A percentile compares a stretch with the other conserved stretches of the same genome.
Conservation (phyloP, 2,113 vertebrate species). For the Lepus timidus region DNA sequence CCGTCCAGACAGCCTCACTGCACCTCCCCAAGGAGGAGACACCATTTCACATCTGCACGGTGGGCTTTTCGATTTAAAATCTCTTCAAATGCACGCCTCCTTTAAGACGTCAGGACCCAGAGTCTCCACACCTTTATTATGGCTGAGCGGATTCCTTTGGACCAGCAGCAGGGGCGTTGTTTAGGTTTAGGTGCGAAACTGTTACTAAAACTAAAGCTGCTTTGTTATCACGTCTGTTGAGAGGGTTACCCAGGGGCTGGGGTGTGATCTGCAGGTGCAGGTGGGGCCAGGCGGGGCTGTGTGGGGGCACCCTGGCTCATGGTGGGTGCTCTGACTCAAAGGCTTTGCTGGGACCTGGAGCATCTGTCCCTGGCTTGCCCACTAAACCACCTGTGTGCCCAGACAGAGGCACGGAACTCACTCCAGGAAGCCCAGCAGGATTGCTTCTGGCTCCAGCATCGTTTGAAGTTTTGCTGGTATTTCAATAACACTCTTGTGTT, state of each 20-base stretch:
- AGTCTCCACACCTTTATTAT: constrained; percentile 65
- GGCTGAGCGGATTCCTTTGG: constrained; percentile 65
- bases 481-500: not conserved
- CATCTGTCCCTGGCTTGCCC: not conserved
- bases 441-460: not conserved
- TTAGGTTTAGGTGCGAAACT: constrained; percentile 74
- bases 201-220: constrained; percentile 54
- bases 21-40: not conserved
- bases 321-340: not conserved
- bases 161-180: constrained; percentile 45
- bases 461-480: not conserved
- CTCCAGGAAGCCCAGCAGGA: not conserved
- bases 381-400: not conserved
- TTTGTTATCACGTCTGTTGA: constrained; percentile 45
- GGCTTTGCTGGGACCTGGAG: not conserved
- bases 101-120: constrained; percentile 74
- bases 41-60: not conserved
- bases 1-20: not conserved
- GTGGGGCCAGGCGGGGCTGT: not conserved
- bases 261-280: not conserved
- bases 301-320: not conserved
- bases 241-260: constrained; percentile 1
- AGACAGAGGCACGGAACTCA: not conserved
- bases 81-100: constrained; percentile 61
- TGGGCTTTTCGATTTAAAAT: constrained; percentile 77